Conservation (phyloP, 2,888 invertebrate genomes). For the Cephus pulcher region DNA sequence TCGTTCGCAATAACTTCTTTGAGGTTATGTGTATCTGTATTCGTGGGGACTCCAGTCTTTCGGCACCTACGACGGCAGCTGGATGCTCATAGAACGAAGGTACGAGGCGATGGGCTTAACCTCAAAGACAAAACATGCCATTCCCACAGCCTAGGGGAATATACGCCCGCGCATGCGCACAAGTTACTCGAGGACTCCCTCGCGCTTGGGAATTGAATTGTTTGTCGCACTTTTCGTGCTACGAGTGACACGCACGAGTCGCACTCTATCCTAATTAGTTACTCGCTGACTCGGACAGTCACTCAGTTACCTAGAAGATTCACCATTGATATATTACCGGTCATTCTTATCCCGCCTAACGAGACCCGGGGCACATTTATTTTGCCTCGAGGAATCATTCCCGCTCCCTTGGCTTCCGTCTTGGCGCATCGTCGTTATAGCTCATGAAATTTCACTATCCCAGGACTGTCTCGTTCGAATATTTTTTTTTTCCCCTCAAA, state of each 20-base stretch:
- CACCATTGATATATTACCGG: background rate
- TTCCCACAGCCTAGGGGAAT: background rate
- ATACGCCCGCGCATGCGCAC: background rate
- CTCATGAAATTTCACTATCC: background rate
- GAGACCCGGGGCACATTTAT: background rate
- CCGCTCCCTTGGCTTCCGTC: background rate
- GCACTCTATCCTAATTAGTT: conserved; percentile 25
- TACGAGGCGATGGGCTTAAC: background rate
- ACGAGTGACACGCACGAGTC: conserved; percentile 18
- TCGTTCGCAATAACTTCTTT: background rate
- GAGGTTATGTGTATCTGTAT: background rate
- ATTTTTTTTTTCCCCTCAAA: background rate
- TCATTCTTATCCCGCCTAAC: background rate
- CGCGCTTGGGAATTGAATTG: conserved; percentile 29
- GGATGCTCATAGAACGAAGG: background rate
- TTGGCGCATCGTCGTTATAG: background rate
- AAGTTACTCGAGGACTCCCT: background rate
- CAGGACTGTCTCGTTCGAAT: background rate
- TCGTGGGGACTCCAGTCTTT: background rate
- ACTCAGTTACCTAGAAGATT: background rate
- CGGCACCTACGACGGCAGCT: background rate
- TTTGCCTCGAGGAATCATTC: background rate
- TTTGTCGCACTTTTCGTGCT: conserved; percentile 26
- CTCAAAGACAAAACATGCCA: background rate
- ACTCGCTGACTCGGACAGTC: background rate